These are phyloP conservation scores for Drosophila lutescens DNA, from an alignment of 2,888 invertebrate species.

Conservation along the genomic window DNA sequence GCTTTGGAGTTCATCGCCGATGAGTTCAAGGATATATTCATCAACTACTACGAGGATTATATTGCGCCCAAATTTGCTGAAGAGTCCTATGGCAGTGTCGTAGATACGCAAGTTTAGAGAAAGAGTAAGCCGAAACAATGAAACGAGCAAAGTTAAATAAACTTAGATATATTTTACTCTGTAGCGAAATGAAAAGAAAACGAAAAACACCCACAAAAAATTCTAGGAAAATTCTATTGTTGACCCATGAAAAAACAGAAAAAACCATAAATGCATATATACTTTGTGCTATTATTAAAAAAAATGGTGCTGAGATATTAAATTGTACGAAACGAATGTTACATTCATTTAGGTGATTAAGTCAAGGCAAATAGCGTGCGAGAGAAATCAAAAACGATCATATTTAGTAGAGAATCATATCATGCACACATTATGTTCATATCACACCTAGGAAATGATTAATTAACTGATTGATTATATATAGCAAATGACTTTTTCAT, in stretches of 20 bases:
- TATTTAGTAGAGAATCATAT: constrained; percentile 50
- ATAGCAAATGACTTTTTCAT: constrained; percentile 46
- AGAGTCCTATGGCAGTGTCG: constrained; percentile 68
- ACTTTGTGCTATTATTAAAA: constrained; percentile 55
- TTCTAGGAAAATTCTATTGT: constrained; percentile 48
- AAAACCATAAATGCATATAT: constrained; percentile 25
- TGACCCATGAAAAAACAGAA: constrained; percentile 23
- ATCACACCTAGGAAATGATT: constrained; percentile 46
- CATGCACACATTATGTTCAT: constrained; percentile 54
- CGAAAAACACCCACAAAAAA: constrained; percentile 22
- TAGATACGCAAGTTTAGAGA: constrained; percentile 68
- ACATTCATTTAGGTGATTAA: constrained; percentile 54
- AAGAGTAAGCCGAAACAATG: constrained; percentile 2
- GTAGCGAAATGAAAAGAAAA: constrained; percentile 30
- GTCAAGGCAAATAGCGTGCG: constrained; percentile 34
- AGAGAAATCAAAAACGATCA: constrained; percentile 31
- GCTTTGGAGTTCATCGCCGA: constrained; percentile 72
- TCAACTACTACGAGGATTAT: constrained; percentile 72
- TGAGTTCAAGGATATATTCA: constrained; percentile 72
- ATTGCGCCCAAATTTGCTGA: constrained; percentile 73
- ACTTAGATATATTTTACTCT: constrained; percentile 44
- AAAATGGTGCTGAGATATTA: constrained; percentile 61
- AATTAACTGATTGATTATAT: constrained; percentile 22
- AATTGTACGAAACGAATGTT: constrained; percentile 57
- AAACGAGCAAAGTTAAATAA: constrained; percentile 23